A percentile compares a stretch with the other conserved stretches of the same genome.
Evolutionary conservation across 2,113 vertebrate species (phyloP).

Genomic region (Aptenodytes patagonicus): DNA sequence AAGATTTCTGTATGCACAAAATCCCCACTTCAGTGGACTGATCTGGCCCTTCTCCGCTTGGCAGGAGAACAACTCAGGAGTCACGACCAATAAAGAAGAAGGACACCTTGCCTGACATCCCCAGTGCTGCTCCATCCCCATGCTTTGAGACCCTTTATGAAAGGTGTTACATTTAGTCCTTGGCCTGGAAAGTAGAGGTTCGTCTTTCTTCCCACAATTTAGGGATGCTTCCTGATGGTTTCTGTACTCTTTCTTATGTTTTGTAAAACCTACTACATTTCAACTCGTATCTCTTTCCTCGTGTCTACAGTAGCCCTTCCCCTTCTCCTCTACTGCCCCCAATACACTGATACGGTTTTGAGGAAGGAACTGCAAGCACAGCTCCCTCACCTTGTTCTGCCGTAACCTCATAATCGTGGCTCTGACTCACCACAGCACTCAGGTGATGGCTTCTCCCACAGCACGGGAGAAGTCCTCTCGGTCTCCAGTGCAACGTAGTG

Average conservation of each 20-base stretch:
- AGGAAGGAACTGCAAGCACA: background rate
- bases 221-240: background rate
- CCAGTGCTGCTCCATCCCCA: background rate
- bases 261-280: background rate
- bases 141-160: background rate
- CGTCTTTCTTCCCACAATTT: background rate
- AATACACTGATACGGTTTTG: rapidly evolving
- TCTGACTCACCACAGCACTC: background rate
- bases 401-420: background rate
- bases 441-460: background rate
- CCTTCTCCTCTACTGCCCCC: background rate
- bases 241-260: background rate
- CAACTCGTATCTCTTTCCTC: background rate
- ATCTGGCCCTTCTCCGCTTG: background rate
- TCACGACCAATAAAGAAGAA: background rate
- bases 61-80: background rate
- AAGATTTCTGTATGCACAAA: background rate
- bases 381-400: background rate
- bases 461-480: background rate
- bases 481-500: background rate
- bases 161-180: background rate
- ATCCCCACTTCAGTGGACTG: background rate
- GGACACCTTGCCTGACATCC: background rate
- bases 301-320: background rate
- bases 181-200: background rate